Evolutionary conservation across 2,888 invertebrate genomes (phyloP).

Genomic region (Parasteatoda lunata): DNA sequence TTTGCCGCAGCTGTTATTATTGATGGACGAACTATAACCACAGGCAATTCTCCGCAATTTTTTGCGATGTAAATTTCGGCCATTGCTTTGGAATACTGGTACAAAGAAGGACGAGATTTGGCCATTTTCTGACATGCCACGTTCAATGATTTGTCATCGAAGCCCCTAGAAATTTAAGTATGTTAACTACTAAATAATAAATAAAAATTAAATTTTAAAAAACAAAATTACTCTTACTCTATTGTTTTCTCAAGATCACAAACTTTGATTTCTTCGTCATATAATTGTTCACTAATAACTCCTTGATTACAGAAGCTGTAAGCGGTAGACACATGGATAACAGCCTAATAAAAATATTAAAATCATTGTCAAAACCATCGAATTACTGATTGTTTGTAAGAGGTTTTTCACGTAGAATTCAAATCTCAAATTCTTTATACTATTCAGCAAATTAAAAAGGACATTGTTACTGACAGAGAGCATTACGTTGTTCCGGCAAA

Average conservation of each 20-base stretch:
- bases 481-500: no score
- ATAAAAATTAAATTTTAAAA: not conserved
- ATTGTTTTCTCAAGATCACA: not conserved
- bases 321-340: conserved; percentile 85
- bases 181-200: no score
- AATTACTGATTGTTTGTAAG: not conserved
- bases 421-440: no score
- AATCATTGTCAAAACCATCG: not conserved
- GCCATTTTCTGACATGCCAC: conserved; percentile 75
- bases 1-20: conserved; percentile 89
- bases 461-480: no score
- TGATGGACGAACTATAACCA: conserved; percentile 88
- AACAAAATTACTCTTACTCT: conserved; percentile 14
- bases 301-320: conserved; percentile 80
- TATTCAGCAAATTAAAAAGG: no score
- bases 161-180: conserved; percentile 73
- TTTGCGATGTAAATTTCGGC: conserved; percentile 87
- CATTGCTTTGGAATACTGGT: conserved; percentile 91
- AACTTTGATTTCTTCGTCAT: conserved; percentile 72
- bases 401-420: no score
- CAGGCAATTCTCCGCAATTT: conserved; percentile 83
- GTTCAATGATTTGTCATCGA: conserved; percentile 76
- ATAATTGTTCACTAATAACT: conserved; percentile 82
- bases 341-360: conserved; percentile 19
- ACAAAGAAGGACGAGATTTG: conserved; percentile 86